Base-by-base conservation (phyloP, 2,797 vertebrate genomes). In the Coilia nasus region DNA sequence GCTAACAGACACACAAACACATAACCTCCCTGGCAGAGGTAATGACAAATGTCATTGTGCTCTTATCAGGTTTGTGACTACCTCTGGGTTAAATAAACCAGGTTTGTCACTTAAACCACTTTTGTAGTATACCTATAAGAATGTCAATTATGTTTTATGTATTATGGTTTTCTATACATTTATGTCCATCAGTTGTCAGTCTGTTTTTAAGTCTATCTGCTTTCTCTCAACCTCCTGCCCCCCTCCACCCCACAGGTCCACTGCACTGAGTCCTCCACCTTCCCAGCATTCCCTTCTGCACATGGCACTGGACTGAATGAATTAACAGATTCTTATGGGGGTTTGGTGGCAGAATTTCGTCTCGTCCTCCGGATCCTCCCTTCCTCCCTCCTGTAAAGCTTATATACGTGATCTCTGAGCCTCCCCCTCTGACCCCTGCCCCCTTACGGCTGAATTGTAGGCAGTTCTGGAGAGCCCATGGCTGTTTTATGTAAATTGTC, bases 201-300 rank as follows among this genome's bases (percentile, higher is more conserved):
- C 50, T 54, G 50, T 54, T 54, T 54, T 54, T 54, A 10, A 54
- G 10, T 41, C 54, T 75, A 50, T 54, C 28, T 44, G 35, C 35
- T 5, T 84, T 6, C 84, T 1, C 25, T 41, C 4, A 1, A 82
- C n/a, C n/a, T 41, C 35, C 35, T 41, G 2, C 35, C 35, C 35
- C 35, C 35, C 35, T 7, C 50, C 50, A 1, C 50, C 50, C 81
- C 82, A 44, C 88, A 94, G 94, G 92, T 94, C 93, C 90, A 92
- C 93, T 93, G 93, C 95, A 94, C 94, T 94, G 93, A 94, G 91
- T 93, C 94, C 93, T 94, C 90, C 90, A 86, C 90, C 91, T 93
- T 95, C 94, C 95, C 95, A 93, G 93, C 93, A 95, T 95, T 95
- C 94, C 94, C 93, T 93, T 93, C 92, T 93, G 92, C 92, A 93